These are phyloP conservation scores for Thereva nobilitata DNA, from an alignment of 2,888 invertebrate species.

Conservation along the genomic window DNA sequence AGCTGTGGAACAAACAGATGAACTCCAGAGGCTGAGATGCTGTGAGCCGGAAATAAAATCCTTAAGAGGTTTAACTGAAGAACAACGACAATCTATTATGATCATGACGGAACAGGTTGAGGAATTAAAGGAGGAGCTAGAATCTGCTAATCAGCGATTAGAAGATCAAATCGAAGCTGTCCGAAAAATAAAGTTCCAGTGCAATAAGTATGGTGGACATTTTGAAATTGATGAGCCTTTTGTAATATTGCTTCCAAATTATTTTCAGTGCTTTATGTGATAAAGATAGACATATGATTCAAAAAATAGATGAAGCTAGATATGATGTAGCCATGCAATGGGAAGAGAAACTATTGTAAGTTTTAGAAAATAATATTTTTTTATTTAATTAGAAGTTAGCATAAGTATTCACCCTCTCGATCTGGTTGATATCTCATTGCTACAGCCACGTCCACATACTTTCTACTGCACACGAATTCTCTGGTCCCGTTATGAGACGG, in stretches of 20 bases:
- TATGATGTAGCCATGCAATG: conserved; percentile 65
- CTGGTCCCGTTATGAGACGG: too few species aligned
- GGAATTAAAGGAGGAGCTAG: conserved; percentile 61
- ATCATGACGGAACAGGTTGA: conserved; percentile 62
- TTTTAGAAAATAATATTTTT: conserved; percentile 15
- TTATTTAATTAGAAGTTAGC: neutral
- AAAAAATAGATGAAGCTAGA: conserved; percentile 61
- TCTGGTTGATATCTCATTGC: too few species aligned
- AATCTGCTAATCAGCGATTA: conserved; percentile 61
- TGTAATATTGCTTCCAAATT: neutral
- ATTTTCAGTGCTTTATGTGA: conserved; percentile 54
- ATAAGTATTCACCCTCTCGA: too few species aligned
- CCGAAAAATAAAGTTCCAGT: conserved; percentile 56
- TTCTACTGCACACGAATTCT: too few species aligned
- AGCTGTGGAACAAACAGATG: conserved; percentile 50
- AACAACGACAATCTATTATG: conserved; percentile 62
- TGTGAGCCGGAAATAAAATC: conserved; percentile 64
- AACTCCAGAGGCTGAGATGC: conserved; percentile 61
- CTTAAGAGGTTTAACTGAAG: conserved; percentile 62
- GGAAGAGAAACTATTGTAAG: conserved; percentile 64
- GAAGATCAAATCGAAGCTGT: conserved; percentile 60
- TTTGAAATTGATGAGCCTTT: neutral
- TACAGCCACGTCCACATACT: too few species aligned
- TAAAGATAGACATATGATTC: conserved; percentile 59
- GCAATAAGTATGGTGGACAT: conserved; percentile 52